phyloP scores from a whole-genome alignment of 1,140 invertebrate species.

The Campoletis sonorensis region DNA sequence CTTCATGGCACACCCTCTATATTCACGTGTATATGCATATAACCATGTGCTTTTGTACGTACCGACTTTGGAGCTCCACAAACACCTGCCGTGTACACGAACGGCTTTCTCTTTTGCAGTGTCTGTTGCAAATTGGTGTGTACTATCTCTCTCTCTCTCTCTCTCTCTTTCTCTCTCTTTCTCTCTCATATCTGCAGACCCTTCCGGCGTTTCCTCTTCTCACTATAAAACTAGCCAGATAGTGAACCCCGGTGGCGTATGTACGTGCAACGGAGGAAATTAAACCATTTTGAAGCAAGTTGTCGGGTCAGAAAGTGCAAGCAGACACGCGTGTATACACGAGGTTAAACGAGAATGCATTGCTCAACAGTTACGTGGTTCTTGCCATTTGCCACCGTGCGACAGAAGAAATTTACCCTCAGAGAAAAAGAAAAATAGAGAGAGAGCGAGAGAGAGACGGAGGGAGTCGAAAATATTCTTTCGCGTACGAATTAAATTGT shows the following conservation, averaged over 20 bases:
- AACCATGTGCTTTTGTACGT: not conserved
- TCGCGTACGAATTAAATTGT: not conserved
- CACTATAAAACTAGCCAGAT: slow-evolving; percentile 48
- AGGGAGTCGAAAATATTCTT: too few relatives aligned
- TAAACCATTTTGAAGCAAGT: slow-evolving; percentile 60
- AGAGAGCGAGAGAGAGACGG: not conserved
- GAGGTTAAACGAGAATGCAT: slow-evolving; percentile 44
- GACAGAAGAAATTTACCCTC: not conserved
- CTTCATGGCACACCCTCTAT: not conserved
- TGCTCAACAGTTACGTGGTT: slow-evolving; percentile 17
- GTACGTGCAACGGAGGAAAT: slow-evolving; percentile 57
- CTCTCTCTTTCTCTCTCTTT: too few relatives aligned
- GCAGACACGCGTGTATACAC: slow-evolving; percentile 19
- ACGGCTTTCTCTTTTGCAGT: not conserved
- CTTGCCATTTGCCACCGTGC: slow-evolving; percentile 4
- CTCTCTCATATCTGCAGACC: not conserved
- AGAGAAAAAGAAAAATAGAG: not conserved
- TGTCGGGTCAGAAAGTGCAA: slow-evolving; percentile 53
- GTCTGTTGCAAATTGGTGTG: not conserved
- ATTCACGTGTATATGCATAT: not conserved
- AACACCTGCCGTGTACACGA: slow-evolving; percentile 36
- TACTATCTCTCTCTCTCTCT: not conserved
- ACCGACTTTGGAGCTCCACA: slow-evolving; percentile 10
- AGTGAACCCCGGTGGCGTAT: slow-evolving; percentile 10
- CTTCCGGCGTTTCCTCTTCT: slow-evolving; percentile 1